These are phyloP conservation scores for Oconnorella tubifera DNA, from an alignment of 2,888 invertebrate species.

Conservation along the genomic window DNA sequence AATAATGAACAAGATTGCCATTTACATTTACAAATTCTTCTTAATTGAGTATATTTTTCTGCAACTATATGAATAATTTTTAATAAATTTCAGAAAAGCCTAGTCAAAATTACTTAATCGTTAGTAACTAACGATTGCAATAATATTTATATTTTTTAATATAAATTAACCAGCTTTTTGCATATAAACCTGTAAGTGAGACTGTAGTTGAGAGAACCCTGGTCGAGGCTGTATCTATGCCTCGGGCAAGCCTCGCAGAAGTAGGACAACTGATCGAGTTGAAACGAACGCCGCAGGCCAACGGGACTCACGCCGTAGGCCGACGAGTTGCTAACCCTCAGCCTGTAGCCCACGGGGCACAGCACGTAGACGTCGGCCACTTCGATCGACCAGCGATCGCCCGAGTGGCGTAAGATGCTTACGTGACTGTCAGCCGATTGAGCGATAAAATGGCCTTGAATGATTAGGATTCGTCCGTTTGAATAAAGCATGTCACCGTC, in stretches of 20 bases:
- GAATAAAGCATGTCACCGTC: conserved; percentile 33
- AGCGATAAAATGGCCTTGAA: conserved; percentile 19
- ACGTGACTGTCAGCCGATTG: conserved; percentile 31
- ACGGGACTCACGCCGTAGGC: conserved; percentile 31
- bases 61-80: too few relatives aligned
- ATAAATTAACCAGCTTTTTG: too few relatives aligned
- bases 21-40: too few relatives aligned
- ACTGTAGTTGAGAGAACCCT: conserved; percentile 32
- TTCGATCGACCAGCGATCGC: conserved; percentile 38
- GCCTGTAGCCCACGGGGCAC: conserved; percentile 35
- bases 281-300: conserved; percentile 32
- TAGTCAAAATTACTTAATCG: too few relatives aligned
- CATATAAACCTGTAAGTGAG: conserved; percentile 11
- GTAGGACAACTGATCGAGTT: conserved; percentile 36
- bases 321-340: conserved; percentile 34
- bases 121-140: too few relatives aligned
- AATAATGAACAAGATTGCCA: too few relatives aligned
- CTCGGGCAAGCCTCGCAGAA: conserved; percentile 36
- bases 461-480: conserved; percentile 28
- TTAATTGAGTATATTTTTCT: too few relatives aligned
- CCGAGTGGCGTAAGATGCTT: conserved; percentile 32
- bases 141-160: too few relatives aligned
- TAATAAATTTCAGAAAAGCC: too few relatives aligned
- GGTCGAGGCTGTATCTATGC: conserved; percentile 34
- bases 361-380: conserved; percentile 30